A percentile compares a stretch with the other conserved stretches of the same genome.
Evolutionary conservation across 2,113 vertebrate genomes (phyloP).

Genomic region (Climacteris rufus): DNA sequence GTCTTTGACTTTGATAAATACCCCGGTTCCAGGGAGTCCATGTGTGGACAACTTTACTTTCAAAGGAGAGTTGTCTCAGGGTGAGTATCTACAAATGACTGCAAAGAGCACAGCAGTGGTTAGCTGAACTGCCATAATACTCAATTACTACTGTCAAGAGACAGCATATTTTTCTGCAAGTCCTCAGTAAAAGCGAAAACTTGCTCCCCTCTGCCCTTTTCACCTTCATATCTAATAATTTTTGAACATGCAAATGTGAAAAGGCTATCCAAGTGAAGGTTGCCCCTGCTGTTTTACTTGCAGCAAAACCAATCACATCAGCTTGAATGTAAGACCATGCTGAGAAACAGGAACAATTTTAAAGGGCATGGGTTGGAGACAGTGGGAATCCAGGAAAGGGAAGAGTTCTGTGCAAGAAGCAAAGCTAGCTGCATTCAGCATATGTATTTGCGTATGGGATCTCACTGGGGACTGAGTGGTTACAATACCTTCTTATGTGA

Average conservation of each 20-base stretch:
- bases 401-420: not conserved
- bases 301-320: not conserved
- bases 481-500: not conserved
- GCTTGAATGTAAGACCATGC: not conserved
- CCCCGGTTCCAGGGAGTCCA: not conserved
- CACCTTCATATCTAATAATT: not conserved
- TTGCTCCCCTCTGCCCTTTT: not conserved
- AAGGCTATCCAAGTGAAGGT: not conserved
- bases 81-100: not conserved
- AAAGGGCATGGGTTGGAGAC: not conserved
- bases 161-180: not conserved
- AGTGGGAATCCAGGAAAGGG: not conserved
- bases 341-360: not conserved
- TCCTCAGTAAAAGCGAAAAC: not conserved
- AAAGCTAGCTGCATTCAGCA: not conserved
- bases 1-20: not conserved
- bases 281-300: not conserved
- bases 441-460: not conserved
- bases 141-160: not conserved
- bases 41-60: not conserved
- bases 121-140: not conserved
- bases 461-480: not conserved
- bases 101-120: not conserved
- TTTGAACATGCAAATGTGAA: not conserved
- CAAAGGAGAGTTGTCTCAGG: not conserved